Evolutionary conservation across 2,888 invertebrate species (phyloP), one percentile per base, ranked within the genome.

Genomic region (Oeneis ivallda): DNA sequence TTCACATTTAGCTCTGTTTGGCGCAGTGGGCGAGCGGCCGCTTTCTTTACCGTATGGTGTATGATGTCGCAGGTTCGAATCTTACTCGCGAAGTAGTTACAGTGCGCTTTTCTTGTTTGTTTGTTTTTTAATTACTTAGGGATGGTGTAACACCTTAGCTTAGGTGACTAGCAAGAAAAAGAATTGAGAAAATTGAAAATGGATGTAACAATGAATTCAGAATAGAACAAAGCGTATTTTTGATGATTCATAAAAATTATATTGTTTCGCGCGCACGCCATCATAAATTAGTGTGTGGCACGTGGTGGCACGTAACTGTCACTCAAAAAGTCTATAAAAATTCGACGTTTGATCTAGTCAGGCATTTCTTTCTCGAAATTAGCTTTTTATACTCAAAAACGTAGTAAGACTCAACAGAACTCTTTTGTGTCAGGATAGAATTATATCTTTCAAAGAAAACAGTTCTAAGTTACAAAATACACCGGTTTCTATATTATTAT

Each of bases 381-480:
- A 11, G 11, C 17, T 49, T 49, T 19, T 19, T 10, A 10, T 15
- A 7, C 9, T 10, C 49, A 17, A 17, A 19, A 17, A 26, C 4
- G 1, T 11, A 26, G 11, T 5, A 49, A 10, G 13, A n/a, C 43
- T 6, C n/a, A n/a, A 8, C 43, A n/a, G 13, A 43, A 43, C 19
- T 7, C 56, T 26, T 41, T 26, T 41, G 11, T 19, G 11, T 56
- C 9, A 49, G 17, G 69, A 67, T 75, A 72, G n/a, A n/a, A n/a
- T n/a, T n/a, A n/a, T n/a, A n/a, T n/a, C 70, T 49, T 67, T 67
- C 66, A 13, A 32, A 58, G 64, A 71, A 72, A 70, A 65, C 71
- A 68, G 69, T 70, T 72, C 72, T 70, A 72, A 59, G 72, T 70
- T 70, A 70, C 65, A 68, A 66, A n/a, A 59, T 66, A 61, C 69